Percentiles rank a stretch among this genome's conserved stretches.
These are phyloP conservation scores for Hylaea fasciaria DNA, from an alignment of 2,888 invertebrate species.

Conservation along the genomic window DNA sequence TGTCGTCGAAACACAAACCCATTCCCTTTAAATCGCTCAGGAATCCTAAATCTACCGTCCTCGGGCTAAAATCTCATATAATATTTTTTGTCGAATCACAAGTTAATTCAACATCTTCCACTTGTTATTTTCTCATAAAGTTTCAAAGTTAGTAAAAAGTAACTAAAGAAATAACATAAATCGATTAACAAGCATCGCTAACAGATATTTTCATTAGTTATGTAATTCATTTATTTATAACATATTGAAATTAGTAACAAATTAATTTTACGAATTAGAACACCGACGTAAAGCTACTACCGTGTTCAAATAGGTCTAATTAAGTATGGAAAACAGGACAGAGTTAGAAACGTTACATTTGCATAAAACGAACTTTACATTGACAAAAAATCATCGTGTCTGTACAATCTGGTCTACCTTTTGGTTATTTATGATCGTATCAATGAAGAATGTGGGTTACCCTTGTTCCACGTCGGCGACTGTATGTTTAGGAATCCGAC, in stretches of 20 bases:
- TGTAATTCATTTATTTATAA: slow-evolving; percentile 33
- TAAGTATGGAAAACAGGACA: slow-evolving; percentile 53
- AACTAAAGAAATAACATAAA: background rate
- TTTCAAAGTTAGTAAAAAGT: background rate
- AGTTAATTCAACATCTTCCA: no score
- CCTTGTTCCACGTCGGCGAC: slow-evolving; percentile 69
- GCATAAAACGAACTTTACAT: slow-evolving; percentile 46
- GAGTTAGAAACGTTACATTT: slow-evolving; percentile 37
- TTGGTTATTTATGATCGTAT: slow-evolving; percentile 73
- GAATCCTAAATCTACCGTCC: no score
- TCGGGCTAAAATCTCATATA: no score
- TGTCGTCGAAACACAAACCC: no score
- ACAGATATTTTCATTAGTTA: slow-evolving; percentile 32
- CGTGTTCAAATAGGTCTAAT: slow-evolving; percentile 44
- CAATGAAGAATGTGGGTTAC: slow-evolving; percentile 71
- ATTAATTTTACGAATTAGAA: slow-evolving; percentile 34
- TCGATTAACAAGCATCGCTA: background rate
- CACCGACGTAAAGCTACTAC: slow-evolving; percentile 27
- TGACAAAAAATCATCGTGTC: slow-evolving; percentile 63
- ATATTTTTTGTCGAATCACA: no score
- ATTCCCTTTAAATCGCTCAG: no score
- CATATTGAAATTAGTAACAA: slow-evolving; percentile 32
- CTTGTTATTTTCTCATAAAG: background rate
- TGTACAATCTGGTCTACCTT: slow-evolving; percentile 53
- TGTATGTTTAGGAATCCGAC: slow-evolving; percentile 73